Evolutionary conservation across 2,113 vertebrate genomes (phyloP), one percentile per base, ranked within the genome.

Genomic region (Pleuronectes platessa): DNA sequence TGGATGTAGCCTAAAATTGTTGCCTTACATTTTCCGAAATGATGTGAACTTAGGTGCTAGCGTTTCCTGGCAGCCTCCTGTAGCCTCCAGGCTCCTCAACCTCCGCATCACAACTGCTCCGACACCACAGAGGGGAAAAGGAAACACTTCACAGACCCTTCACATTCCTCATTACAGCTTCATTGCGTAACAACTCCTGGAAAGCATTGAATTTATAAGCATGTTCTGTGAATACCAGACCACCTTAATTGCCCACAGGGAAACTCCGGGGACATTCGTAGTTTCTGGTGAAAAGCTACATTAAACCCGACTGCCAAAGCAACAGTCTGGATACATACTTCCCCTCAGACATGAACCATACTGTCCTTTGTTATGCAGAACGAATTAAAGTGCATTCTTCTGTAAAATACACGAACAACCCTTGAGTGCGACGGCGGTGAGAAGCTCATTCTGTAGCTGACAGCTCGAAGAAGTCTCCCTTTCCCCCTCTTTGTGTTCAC

Each of bases 401-500:
- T 51, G 17, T 9, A 2, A 51, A 51, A 51, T 18, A 15, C 23
- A 27, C 2, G 21, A 23, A 31, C 11, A 18, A 15, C 4, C 49
- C 11, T 70, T 4, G 1, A 35, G 35, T 35, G 31, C 15, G 51
- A n/a, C 51, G 5, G 51, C 18, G 20, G 51, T 53, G 45, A 69
- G 26, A 10, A 15, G 40, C 17, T 27, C 13, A 70, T 5, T 35
- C 61, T 64, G n/a, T 21, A 11, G 21, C 10, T 49, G 58, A 45
- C 68, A 23, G 24, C 56, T 45, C 63, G 27, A 5, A 45, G 62
- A 53, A 21, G 37, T 23, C 40, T 64, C 35, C 20, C 71, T 68
- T 26, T 53, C 12, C 26, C 21, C 2, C 13, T 24, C 53, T 85
- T 84, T 84, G 61, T 49, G 54, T 61, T 73, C 47, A 71, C 24